Base-by-base conservation (phyloP, 2,797 vertebrate genomes). In the Propithecus perrieri region DNA sequence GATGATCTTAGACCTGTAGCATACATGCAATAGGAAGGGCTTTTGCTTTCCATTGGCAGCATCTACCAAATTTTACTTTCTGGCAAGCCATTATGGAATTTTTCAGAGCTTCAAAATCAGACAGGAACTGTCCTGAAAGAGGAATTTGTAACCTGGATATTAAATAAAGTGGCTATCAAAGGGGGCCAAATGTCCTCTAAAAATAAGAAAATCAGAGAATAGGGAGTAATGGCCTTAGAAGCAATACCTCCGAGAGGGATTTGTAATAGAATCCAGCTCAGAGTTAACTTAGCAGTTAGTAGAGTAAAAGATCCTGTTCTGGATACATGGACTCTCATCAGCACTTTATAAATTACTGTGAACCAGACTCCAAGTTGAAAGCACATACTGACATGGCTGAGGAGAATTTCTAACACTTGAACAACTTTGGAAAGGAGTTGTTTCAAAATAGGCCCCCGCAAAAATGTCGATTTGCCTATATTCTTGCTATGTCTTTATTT, bases 81-180 rank as follows among this genome's bases (percentile, higher is more conserved):
- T 94, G 94, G 83, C 4, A 30, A 43, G n/a, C 33, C n/a, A 71
- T 63, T 35, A 88, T 69, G 33, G 24, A 14, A 85, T 94, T 94
- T 92, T 92, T 81, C 22, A 89, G 67, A 90, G 84, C 78, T 96
- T 97, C 85, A 96, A 93, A 96, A 92, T 85, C 74, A 93, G 63
- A 86, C 8, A 88, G 63, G n/a, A 84, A 9, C 41, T 91, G 35
- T 63, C 17, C 63, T 86, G 83, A 93, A 85, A 33, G 57, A 92
- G 59, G 43, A 75, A 74, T 95, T 85, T 92, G 75, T 75, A 91
- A 63, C 33, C 41, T 96, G 53, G 41, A 72, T 86, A 74, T 78
- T 96, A 91, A 88, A 85, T 94, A n/a, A 92, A 91, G 78, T 97
- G 35, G 53, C 43, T 96, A 97, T 90, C 95, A 95, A 96, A 97